Percentiles rank a stretch among this genome's conserved stretches.
Evolutionary conservation across 2,113 vertebrate species (phyloP).

Genomic region (Pelmatolapia mariae): DNA sequence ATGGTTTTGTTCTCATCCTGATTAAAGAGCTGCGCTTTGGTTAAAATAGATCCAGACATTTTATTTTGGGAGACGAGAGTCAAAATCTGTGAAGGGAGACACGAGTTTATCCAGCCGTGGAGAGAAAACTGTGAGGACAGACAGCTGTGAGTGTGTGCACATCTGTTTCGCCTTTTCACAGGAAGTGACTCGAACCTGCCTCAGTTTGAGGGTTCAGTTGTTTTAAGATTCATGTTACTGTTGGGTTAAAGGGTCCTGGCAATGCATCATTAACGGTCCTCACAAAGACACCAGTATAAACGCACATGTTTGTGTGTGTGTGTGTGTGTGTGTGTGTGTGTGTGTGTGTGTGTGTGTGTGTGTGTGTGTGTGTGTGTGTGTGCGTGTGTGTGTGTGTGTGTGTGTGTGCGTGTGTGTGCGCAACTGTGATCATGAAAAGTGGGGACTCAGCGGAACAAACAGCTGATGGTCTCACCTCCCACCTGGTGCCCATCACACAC

Average conservation of each 20-base stretch:
- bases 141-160: not conserved
- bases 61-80: slow-evolving; percentile 20
- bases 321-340: not conserved
- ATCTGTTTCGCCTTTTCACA: not conserved
- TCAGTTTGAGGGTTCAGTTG: not conserved
- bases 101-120: not conserved
- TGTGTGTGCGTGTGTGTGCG: not conserved
- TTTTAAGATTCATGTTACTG: not conserved
- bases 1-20: not conserved
- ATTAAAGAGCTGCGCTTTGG: slow-evolving; percentile 16
- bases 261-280: not conserved
- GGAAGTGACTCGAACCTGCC: not conserved
- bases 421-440: slow-evolving; percentile 1
- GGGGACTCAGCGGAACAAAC: not conserved
- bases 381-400: not conserved
- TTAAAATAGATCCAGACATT: slow-evolving; percentile 38
- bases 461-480: not conserved
- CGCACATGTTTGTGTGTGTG: not conserved
- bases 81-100: not conserved
- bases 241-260: not conserved
- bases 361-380: not conserved
- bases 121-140: not conserved
- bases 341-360: not conserved
- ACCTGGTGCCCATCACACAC: not conserved
- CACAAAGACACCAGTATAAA: not conserved